Conservation (phyloP, 1,140 invertebrate genomes). For the Hylaeus anthracinus region DNA sequence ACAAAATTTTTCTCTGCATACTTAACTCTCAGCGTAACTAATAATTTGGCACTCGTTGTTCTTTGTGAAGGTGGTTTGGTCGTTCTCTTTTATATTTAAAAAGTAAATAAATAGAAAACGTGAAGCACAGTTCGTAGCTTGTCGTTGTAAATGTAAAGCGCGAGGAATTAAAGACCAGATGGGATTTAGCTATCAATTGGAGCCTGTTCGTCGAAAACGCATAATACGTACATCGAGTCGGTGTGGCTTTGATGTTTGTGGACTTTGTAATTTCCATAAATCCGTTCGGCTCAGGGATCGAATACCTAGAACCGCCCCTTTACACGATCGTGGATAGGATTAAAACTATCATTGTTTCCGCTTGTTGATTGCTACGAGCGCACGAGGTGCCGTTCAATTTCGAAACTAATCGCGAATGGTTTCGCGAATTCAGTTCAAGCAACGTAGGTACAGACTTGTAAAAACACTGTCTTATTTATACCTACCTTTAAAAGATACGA, state of each 20-base stretch:
- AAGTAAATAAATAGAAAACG: no score
- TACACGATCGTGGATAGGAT: neutral
- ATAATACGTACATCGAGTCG: neutral
- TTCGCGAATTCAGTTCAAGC: slow-evolving; percentile 4
- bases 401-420: slow-evolving; percentile 14
- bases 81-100: no score
- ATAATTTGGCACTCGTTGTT: no score
- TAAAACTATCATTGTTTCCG: slow-evolving; percentile 13
- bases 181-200: neutral
- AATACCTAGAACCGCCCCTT: neutral
- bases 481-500: no score
- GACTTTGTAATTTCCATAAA: slow-evolving; percentile 36
- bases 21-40: no score
- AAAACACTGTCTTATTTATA: neutral
- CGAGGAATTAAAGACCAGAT: neutral
- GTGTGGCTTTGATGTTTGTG: neutral
- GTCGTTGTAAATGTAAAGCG: neutral
- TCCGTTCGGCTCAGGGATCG: slow-evolving; percentile 6
- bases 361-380: slow-evolving; percentile 1
- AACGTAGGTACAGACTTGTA: slow-evolving; percentile 1
- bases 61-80: no score
- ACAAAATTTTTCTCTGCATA: no score
- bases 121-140: no score
- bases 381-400: neutral
- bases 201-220: neutral